Conservation (phyloP, 2,888 invertebrate species). For the Craniophora ligustri region DNA sequence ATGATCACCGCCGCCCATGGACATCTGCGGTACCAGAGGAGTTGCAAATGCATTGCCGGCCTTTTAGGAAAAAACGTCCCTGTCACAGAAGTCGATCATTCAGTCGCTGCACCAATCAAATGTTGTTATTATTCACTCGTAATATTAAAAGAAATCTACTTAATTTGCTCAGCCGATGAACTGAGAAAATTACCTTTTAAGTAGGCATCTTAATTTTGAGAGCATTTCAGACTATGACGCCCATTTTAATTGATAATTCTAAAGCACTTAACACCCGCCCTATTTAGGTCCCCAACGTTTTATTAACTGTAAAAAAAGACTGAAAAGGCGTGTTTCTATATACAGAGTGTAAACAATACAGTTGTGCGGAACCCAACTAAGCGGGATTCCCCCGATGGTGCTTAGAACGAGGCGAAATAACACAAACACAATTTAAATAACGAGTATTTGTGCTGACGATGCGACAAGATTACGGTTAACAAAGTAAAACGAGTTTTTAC, state of each 20-base stretch:
- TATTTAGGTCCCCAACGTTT: conserved; percentile 4
- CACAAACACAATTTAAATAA: conserved; percentile 78
- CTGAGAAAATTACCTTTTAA: conserved; percentile 7
- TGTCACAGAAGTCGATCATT: no score
- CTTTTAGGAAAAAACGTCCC: no score
- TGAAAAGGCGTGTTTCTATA: neutral
- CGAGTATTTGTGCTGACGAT: conserved; percentile 69
- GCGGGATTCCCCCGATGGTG: conserved; percentile 55
- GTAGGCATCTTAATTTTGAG: conserved; percentile 2
- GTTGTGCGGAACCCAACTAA: conserved; percentile 44
- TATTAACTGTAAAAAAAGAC: conserved; percentile 9
- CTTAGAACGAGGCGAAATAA: conserved; percentile 59
- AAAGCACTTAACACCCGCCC: conserved; percentile 25
- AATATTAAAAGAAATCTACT: neutral
- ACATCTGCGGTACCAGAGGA: no score
- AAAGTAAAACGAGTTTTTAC: conserved; percentile 1
- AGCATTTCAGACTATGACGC: neutral
- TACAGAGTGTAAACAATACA: conserved; percentile 26
- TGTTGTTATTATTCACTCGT: no score
- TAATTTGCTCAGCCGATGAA: neutral
- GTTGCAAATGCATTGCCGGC: no score
- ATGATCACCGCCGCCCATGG: no score
- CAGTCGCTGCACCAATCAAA: no score
- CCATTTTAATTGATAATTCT: conserved; percentile 11
- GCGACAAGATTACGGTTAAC: conserved; percentile 70